phyloP scores from a whole-genome alignment of 2,797 vertebrate species.

The Gallinago solitaria region DNA sequence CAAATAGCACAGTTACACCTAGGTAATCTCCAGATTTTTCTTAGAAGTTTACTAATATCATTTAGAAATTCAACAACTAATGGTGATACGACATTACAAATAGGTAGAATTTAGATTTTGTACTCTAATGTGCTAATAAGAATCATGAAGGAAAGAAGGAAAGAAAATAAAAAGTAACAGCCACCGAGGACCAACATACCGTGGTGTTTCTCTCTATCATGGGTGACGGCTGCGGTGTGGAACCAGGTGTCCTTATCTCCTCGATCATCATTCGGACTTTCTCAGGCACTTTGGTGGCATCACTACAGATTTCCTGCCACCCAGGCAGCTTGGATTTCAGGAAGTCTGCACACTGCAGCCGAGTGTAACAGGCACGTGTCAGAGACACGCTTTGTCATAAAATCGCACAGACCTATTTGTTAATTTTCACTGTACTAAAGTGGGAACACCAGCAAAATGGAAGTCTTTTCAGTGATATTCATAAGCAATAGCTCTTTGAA shows the following conservation, averaged over 20 bases:
- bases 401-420: neutral
- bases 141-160: neutral
- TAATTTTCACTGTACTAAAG: neutral
- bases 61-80: neutral
- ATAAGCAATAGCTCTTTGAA: neutral
- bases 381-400: neutral
- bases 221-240: constrained; percentile 81
- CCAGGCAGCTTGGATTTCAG: constrained; percentile 84
- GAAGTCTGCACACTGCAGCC: constrained; percentile 87
- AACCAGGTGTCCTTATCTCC: constrained; percentile 78
- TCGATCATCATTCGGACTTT: constrained; percentile 89
- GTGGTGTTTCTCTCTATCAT: constrained; percentile 74
- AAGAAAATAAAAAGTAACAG: neutral
- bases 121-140: neutral
- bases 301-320: constrained; percentile 93
- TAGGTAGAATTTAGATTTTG: neutral
- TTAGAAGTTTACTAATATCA: neutral
- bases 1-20: neutral
- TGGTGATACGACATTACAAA: neutral
- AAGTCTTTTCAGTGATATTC: neutral
- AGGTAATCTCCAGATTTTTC: neutral
- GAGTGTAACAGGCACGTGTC: neutral
- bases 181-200: constrained; percentile 66
- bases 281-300: constrained; percentile 91
- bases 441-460: neutral